Evolutionary conservation across 2,888 invertebrate genomes (phyloP), one percentile per base, ranked within the genome.

Genomic region (Apeira syringaria): DNA sequence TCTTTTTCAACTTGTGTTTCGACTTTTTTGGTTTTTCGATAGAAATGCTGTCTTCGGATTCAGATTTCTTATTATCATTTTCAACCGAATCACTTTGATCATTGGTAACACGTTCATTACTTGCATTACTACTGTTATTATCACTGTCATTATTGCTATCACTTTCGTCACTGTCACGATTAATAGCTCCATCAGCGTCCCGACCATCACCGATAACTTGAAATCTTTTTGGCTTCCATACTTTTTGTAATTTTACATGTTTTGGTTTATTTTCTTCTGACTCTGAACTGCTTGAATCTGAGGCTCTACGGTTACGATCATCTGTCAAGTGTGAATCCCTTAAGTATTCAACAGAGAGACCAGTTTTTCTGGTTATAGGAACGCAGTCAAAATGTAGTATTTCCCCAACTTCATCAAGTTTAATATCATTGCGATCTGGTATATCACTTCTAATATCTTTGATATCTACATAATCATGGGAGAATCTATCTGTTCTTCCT

Each of bases 401-500:
- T 24, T 22, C 3, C 0, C 33, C 28, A 5, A 22, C 10, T 22
- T 22, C 32, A 4, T 33, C 33, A 2, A 17, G 0, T 10, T 28
- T n/a, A 5, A 12, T 25, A 5, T 5, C 13, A 20, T 20, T 7
- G 7, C 30, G 30, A 2, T 6, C 8, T 1, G 20, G 27, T 12
- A 8, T 5, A 8, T 0, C 1, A 1, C 3, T 33, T 7, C 0
- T 39, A 2, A 66, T 18, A 10, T 61, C 62, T 1, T 40, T 29
- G 0, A 60, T 27, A 6, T 65, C 59, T 0, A 61, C 3, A 11
- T 61, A 64, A 6, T 70, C 55, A 4, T 37, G 33, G 0, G 61
- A 24, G 5, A 33, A 50, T 8, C 9, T 17, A 0, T 49, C 11
- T 0, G 28, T 3, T 15, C 40, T 47, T 0, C 35, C 30, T 0